Conservation (phyloP, 2,113 vertebrate genomes). For the Bubo bubo region DNA sequence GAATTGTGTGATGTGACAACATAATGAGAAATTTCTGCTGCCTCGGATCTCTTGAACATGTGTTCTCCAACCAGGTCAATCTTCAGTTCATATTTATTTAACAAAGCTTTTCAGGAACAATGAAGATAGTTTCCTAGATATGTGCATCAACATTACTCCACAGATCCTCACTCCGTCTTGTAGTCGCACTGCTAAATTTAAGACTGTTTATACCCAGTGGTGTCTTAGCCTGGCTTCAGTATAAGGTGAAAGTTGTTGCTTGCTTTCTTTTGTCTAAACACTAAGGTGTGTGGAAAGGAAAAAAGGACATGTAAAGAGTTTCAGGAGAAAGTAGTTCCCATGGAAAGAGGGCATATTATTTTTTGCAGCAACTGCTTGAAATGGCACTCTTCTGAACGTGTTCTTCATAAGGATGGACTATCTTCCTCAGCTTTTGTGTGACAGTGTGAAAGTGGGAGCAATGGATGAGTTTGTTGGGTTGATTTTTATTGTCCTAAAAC, state of each 20-base stretch:
- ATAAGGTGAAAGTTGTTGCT: neutral
- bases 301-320: neutral
- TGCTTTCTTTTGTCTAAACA: neutral
- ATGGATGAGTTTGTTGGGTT: neutral
- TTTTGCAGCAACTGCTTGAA: neutral
- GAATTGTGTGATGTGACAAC: neutral
- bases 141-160: neutral
- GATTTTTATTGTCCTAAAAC: neutral
- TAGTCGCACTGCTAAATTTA: neutral
- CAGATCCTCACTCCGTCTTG: neutral
- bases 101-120: neutral
- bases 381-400: neutral
- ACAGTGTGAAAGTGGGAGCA: neutral
- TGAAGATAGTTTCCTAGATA: neutral
- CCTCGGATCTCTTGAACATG: neutral
- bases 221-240: neutral
- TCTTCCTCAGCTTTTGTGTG: neutral
- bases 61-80: neutral
- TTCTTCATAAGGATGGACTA: neutral
- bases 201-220: neutral
- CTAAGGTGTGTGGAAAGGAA: neutral
- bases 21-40: neutral
- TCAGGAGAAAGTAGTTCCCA: neutral
- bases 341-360: neutral
- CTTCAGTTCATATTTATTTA: neutral